Evolutionary conservation across 2,797 vertebrate species (phyloP), one percentile per base, ranked within the genome.

Genomic region (Labeo calbasu): DNA sequence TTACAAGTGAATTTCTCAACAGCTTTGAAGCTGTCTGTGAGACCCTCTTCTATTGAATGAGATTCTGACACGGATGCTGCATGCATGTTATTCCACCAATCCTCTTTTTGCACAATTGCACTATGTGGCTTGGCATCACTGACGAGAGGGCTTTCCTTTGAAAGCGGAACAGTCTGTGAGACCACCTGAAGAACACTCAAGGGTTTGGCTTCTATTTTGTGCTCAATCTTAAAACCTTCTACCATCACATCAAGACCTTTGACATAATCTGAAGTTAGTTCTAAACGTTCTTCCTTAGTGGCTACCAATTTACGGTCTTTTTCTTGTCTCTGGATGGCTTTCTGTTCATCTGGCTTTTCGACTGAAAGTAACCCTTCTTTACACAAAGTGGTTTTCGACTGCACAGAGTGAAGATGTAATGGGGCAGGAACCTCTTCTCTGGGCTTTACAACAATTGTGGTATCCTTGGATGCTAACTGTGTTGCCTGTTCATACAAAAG

Each of bases 81-180:
- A 17, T 96, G 94, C 84, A 96, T 89, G 77, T 94, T 85, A 8
- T 91, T 92, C 91, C 94, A 95, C 61, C 88, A 87, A 57, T 93
- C 94, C 86, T 96, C 96, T 88, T 95, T 97, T 78, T 95, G 95
- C 83, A 96, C 88, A 86, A 92, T 79, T 84, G 93, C 94, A 77
- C 89, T 94, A 88, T 95, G 94, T 23, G 95, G 92, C 85, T 92
- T 94, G 59, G 90, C 85, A 0, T 88, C 85, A 55, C 88, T 73
- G 6, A 89, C 75, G 0, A 95, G 84, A 0, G 89, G 88, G 4
- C 85, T 91, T 88, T 98, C 97, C 87, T 97, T 97, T 21, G 93
- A 92, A 66, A 96, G 85, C 85, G 92, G 89, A 82, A 93, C 85
- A 72, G 95, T 92, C 69, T 94, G 92, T 86, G 92, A 91, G 80